These are phyloP conservation scores for Calameuta idolon DNA, from an alignment of 2,888 invertebrate genomes.

Conservation along the genomic window DNA sequence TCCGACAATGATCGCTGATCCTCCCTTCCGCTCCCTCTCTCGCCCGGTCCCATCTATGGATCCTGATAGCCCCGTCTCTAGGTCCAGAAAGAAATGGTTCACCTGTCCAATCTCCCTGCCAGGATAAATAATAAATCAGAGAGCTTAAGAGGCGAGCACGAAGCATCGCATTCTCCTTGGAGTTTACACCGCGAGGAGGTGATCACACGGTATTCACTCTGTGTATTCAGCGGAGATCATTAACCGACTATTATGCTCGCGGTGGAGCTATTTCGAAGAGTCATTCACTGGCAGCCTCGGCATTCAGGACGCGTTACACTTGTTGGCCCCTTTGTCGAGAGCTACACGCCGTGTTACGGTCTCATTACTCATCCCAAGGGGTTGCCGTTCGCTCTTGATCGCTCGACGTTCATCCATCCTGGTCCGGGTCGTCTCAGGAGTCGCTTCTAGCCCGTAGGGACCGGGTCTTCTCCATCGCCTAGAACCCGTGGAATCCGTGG, in stretches of 20 bases:
- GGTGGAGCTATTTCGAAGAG: conserved; percentile 32
- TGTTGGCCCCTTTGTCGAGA: conserved; percentile 41
- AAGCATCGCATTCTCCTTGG: background rate
- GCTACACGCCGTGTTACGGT: conserved; percentile 34
- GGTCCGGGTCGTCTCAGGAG: too few relatives aligned
- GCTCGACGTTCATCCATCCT: too few relatives aligned
- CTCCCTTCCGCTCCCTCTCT: too few relatives aligned
- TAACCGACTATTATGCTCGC: conserved; percentile 45
- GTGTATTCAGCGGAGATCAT: conserved; percentile 50
- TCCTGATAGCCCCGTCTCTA: conserved; percentile 16
- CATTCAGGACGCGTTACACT: conserved; percentile 46
- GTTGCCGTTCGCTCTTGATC: conserved; percentile 18
- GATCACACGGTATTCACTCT: conserved; percentile 33
- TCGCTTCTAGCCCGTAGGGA: too few relatives aligned
- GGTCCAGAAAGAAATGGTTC: conserved; percentile 35
- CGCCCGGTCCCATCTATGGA: background rate
- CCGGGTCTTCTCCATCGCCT: too few relatives aligned
- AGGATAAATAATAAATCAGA: conserved; percentile 49
- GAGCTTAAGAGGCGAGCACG: conserved; percentile 35
- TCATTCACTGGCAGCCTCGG: conserved; percentile 33
- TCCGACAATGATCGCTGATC: too few relatives aligned
- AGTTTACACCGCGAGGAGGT: conserved; percentile 16
- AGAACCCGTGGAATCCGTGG: too few relatives aligned
- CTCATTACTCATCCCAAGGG: conserved; percentile 41
- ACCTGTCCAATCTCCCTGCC: conserved; percentile 46